Percentiles rank a stretch among this genome's conserved stretches.
These are phyloP conservation scores for Brachymystax lenok DNA, from an alignment of 2,797 vertebrate genomes.

Conservation along the genomic window DNA sequence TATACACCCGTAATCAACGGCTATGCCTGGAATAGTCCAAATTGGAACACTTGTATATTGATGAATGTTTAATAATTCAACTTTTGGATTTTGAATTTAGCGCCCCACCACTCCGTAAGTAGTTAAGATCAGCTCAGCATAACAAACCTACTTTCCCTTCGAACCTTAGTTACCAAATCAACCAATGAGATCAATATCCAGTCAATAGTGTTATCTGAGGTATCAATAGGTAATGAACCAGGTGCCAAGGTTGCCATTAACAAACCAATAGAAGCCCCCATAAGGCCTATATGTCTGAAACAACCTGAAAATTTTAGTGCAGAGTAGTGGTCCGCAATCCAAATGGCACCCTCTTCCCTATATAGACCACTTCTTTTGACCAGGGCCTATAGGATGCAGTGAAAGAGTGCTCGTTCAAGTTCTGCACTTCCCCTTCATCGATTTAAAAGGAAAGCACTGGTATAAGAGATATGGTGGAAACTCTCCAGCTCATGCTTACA, in stretches of 20 bases:
- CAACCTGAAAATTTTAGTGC: constrained; percentile 39
- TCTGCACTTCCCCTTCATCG: no score
- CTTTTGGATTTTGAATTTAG: no score
- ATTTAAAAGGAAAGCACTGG: no score
- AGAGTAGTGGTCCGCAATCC: constrained; percentile 17
- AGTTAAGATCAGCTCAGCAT: not conserved
- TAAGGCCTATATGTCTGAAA: constrained; percentile 20
- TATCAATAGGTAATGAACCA: constrained; percentile 31
- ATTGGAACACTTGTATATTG: no score
- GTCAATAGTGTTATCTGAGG: constrained; percentile 31
- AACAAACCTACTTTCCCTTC: constrained; percentile 3
- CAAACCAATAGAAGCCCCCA: constrained; percentile 21
- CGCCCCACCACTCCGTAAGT: no score
- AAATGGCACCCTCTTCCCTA: no score
- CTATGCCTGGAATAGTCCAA: no score
- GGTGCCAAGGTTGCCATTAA: constrained; percentile 31
- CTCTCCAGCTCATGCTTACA: not conserved
- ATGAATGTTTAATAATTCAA: no score
- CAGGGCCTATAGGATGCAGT: no score
- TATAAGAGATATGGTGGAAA: not conserved
- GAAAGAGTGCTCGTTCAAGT: no score
- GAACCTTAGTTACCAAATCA: constrained; percentile 21
- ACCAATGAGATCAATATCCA: constrained; percentile 33
- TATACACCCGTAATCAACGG: no score
- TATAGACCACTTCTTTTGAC: no score